Conservation (phyloP, 2,113 vertebrate species). For the Pseudonaja textilis region DNA sequence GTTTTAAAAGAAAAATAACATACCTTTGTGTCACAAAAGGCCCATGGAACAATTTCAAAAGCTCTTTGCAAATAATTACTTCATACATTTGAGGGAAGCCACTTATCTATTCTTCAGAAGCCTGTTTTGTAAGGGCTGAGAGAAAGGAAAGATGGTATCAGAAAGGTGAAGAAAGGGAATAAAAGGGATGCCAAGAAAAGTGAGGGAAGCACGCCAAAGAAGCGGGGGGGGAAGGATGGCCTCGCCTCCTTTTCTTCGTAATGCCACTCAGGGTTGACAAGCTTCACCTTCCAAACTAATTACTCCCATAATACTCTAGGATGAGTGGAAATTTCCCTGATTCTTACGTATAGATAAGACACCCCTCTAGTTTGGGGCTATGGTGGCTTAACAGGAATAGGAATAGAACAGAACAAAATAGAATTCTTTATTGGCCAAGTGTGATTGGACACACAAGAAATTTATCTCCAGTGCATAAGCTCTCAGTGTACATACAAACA, state of each 20-base stretch:
- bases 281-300: neutral
- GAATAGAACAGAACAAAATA: too few relatives aligned
- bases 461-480: neutral
- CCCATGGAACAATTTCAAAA: neutral
- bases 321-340: neutral
- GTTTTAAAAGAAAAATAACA: neutral
- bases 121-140: neutral
- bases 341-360: neutral
- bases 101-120: neutral
- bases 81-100: neutral
- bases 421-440: neutral
- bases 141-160: neutral
- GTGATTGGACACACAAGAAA: neutral
- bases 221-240: rapidly evolving
- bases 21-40: neutral
- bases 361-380: too few relatives aligned
- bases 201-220: neutral
- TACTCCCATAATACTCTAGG: neutral
- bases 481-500: neutral
- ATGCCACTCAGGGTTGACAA: neutral
- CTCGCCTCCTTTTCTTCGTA: neutral
- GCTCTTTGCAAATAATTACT: neutral
- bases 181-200: neutral
- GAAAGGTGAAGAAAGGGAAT: neutral
- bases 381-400: neutral